A percentile compares a stretch with the other conserved stretches of the same genome.
Evolutionary conservation across 2,113 vertebrate species (phyloP).

Genomic region (Gambusia affinis): DNA sequence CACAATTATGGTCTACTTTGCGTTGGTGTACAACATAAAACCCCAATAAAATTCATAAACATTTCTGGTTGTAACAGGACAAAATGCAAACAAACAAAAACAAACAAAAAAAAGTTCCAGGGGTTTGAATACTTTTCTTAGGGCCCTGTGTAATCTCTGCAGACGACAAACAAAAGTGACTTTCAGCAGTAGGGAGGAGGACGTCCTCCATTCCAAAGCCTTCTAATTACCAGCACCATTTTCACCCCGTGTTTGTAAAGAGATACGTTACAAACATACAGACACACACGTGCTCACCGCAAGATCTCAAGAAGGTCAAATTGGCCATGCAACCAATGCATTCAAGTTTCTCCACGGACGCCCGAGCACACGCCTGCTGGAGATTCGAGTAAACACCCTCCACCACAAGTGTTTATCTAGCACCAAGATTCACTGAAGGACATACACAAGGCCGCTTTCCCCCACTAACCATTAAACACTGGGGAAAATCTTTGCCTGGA

Average conservation of each 20-base stretch:
- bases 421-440: conserved; percentile 61
- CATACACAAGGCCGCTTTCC: conserved; percentile 69
- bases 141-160: conserved; percentile 13
- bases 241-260: conserved; percentile 59
- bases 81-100: no score
- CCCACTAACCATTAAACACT: conserved; percentile 61
- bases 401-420: conserved; percentile 70
- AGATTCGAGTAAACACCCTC: conserved; percentile 72
- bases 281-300: conserved; percentile 39
- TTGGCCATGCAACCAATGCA: conserved; percentile 71
- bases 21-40: no score
- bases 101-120: no score
- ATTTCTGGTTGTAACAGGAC: no score
- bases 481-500: conserved; percentile 68
- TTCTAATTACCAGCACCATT: conserved; percentile 46
- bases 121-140: no score
- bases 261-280: conserved; percentile 62
- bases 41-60: no score
- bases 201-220: conserved; percentile 5
- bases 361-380: conserved; percentile 54
- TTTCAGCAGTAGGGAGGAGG: conserved; percentile 53
- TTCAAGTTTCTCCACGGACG: conserved; percentile 51
- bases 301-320: conserved; percentile 74
- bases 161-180: conserved; percentile 62
- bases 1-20: no score